phyloP scores from a whole-genome alignment of 2,113 vertebrate species.

The Sylvia atricapilla region DNA sequence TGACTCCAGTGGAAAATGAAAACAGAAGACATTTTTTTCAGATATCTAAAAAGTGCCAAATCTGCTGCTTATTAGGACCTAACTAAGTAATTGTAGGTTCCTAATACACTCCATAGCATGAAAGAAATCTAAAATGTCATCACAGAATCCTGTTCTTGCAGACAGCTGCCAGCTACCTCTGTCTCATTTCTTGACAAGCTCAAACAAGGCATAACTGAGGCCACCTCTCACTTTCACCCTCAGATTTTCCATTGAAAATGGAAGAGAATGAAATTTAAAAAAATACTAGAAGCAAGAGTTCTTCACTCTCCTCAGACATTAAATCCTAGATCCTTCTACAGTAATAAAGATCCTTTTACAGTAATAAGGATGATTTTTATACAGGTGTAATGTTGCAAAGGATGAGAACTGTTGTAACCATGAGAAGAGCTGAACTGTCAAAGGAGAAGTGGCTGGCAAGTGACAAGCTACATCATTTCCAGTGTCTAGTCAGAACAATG shows the following conservation, averaged over 20 bases:
- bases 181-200: not conserved
- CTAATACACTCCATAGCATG: not conserved
- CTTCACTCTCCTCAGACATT: not conserved
- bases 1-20: not conserved
- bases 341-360: not conserved
- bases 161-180: not conserved
- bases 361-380: not conserved
- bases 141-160: not conserved
- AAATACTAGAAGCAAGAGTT: not conserved
- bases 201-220: not conserved
- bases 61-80: not conserved
- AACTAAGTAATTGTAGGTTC: not conserved
- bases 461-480: not conserved
- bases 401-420: not conserved
- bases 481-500: not conserved
- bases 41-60: not conserved
- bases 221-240: not conserved
- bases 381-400: not conserved
- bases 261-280: not conserved
- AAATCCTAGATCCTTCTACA: not conserved
- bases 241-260: not conserved
- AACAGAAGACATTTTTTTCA: not conserved
- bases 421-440: not conserved
- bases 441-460: not conserved
- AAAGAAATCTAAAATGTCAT: not conserved